A percentile compares a stretch with the other conserved stretches of the same genome.
phyloP scores from a whole-genome alignment of 92 coral and sea anemone species.

The Actinernus sp. region DNA sequence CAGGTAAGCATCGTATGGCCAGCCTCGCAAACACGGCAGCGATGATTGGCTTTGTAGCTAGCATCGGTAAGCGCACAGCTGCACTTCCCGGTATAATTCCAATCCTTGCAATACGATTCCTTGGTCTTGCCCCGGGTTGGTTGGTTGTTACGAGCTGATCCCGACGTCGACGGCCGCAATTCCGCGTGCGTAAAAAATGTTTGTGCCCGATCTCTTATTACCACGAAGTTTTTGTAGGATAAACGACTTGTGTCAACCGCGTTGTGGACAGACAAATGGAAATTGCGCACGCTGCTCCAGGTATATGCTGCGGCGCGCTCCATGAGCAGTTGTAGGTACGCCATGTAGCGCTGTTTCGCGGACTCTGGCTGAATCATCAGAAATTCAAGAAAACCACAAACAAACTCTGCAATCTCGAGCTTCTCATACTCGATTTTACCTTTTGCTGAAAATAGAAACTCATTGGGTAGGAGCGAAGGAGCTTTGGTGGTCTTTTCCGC shows the following conservation, averaged over 20 bases:
- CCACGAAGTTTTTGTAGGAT: conserved; percentile 12
- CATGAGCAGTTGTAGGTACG: too few relatives aligned
- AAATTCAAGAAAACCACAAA: too few relatives aligned
- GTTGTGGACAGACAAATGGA: conserved; percentile 27
- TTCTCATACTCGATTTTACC: too few relatives aligned
- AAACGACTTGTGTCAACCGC: conserved; percentile 44
- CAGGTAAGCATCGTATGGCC: conserved; percentile 47
- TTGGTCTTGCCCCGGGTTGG: not conserved
- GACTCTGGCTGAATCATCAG: too few relatives aligned
- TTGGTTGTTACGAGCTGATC: not conserved
- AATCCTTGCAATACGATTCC: conserved; percentile 43
- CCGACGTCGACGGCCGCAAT: conserved; percentile 4
- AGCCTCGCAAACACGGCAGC: conserved; percentile 46
- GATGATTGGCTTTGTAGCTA: conserved; percentile 23
- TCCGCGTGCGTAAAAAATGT: conserved; percentile 59
- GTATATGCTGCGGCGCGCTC: too few relatives aligned
- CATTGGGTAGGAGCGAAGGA: too few relatives aligned
- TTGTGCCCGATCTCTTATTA: conserved; percentile 42
- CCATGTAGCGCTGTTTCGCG: too few relatives aligned
- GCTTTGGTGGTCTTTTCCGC: too few relatives aligned
- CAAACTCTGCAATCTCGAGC: too few relatives aligned
- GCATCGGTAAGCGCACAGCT: conserved; percentile 25
- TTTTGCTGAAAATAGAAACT: too few relatives aligned
- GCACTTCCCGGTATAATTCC: conserved; percentile 50
- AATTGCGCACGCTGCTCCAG: too few relatives aligned